A percentile compares a stretch with the other conserved stretches of the same genome.
Conservation (phyloP, 2,888 invertebrate species). For the Spatulosminthurus flaviceps region DNA sequence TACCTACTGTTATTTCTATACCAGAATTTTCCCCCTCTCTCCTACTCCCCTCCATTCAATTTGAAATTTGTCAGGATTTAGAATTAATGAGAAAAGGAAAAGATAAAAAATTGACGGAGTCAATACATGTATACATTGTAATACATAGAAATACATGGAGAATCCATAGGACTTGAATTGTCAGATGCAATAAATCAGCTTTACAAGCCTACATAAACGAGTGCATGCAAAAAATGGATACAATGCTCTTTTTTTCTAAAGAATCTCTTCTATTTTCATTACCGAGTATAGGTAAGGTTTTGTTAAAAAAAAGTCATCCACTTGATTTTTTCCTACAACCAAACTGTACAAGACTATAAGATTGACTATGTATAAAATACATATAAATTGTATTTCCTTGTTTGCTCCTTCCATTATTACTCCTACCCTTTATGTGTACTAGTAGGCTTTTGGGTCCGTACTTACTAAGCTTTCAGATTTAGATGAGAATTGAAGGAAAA, state of each 20-base stretch:
- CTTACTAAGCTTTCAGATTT: not conserved
- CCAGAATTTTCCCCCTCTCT: not conserved
- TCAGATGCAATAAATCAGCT: slow-evolving; percentile 18
- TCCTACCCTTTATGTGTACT: too few relatives aligned
- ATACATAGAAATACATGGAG: too few relatives aligned
- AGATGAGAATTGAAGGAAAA: slow-evolving; percentile 7
- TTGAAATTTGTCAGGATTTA: slow-evolving; percentile 47
- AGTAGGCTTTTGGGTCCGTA: too few relatives aligned
- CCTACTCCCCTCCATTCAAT: slow-evolving; percentile 19
- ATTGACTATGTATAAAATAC: too few relatives aligned
- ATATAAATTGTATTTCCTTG: too few relatives aligned
- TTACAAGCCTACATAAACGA: not conserved
- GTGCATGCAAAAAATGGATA: not conserved
- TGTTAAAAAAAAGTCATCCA: too few relatives aligned
- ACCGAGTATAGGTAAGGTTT: too few relatives aligned
- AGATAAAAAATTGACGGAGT: slow-evolving; percentile 31
- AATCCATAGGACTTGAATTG: slow-evolving; percentile 5
- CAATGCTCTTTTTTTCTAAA: not conserved
- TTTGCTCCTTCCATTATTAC: too few relatives aligned
- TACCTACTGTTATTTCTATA: too few relatives aligned
- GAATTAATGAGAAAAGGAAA: slow-evolving; percentile 43
- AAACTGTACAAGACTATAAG: too few relatives aligned
- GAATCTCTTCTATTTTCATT: not conserved
- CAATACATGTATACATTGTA: not conserved
- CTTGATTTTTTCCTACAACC: too few relatives aligned